Evolutionary conservation across 2,888 invertebrate species (phyloP).

Genomic region (Norana najaformis): DNA sequence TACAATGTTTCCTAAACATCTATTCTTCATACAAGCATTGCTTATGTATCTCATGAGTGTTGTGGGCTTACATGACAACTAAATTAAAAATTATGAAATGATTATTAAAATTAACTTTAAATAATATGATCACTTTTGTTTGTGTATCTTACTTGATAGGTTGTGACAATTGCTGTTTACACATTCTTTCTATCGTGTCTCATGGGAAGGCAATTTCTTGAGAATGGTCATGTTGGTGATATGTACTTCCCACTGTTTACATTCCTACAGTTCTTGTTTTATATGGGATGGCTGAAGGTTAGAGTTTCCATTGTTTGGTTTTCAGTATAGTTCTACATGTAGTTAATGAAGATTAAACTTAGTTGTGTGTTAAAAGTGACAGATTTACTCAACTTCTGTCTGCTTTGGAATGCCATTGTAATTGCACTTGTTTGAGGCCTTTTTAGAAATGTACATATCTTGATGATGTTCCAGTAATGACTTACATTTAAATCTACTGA

Average conservation of each 20-base stretch:
- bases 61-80: no score
- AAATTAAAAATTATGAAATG: neutral
- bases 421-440: no score
- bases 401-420: neutral
- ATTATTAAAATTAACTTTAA: neutral
- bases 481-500: neutral
- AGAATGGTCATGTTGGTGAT: constrained; percentile 68
- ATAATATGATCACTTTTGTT: neutral
- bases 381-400: neutral
- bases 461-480: neutral
- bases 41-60: no score
- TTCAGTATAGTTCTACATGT: neutral
- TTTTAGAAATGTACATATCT: no score
- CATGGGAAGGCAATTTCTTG: constrained; percentile 78
- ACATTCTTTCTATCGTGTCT: constrained; percentile 86
- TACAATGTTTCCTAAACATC: no score
- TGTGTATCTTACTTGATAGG: constrained; percentile 67
- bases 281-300: constrained; percentile 72
- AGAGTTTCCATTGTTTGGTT: neutral
- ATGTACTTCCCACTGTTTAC: constrained; percentile 89
- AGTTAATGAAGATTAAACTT: neutral
- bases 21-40: no score
- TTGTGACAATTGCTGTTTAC: constrained; percentile 85
- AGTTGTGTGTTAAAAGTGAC: neutral
- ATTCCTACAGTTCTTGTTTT: constrained; percentile 74